Evolutionary conservation across 2,888 invertebrate genomes (phyloP).

Genomic region (Ernsta delagoae): DNA sequence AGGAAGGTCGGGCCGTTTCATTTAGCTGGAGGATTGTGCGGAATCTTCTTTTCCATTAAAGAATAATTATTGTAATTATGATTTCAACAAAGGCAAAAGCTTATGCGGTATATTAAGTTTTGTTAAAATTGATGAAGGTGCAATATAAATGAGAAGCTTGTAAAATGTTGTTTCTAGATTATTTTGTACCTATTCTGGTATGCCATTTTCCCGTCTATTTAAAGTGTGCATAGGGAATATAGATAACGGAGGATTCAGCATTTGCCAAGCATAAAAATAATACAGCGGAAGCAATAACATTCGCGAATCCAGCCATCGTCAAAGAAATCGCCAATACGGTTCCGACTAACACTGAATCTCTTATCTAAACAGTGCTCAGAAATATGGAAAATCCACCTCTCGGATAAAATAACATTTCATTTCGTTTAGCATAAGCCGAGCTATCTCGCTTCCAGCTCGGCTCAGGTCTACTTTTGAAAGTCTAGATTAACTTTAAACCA

Average conservation of each 20-base stretch:
- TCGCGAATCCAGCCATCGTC: neutral
- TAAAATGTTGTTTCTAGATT: too few species aligned
- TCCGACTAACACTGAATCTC: neutral
- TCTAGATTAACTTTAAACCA: slow-evolving; percentile 31
- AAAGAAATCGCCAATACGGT: neutral
- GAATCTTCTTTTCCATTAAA: neutral
- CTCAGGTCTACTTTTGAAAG: slow-evolving; percentile 16
- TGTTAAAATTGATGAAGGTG: neutral
- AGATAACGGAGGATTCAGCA: too few species aligned
- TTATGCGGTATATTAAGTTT: neutral
- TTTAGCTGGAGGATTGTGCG: slow-evolving; percentile 9
- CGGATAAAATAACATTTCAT: slow-evolving; percentile 22
- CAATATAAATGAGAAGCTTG: neutral
- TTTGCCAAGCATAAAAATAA: too few species aligned
- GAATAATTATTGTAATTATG: neutral
- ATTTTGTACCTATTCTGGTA: too few species aligned
- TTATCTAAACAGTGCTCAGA: neutral
- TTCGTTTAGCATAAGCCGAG: slow-evolving; percentile 18
- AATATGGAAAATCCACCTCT: slow-evolving; percentile 15
- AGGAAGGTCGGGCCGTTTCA: neutral
- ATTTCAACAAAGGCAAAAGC: neutral
- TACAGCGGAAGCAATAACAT: neutral
- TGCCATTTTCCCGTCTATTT: neutral
- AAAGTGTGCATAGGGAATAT: too few species aligned
- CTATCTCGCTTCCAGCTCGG: slow-evolving; percentile 17